Evolutionary conservation across 2,113 vertebrate genomes (phyloP), one percentile per base, ranked within the genome.

Genomic region (Bufo bufo): DNA sequence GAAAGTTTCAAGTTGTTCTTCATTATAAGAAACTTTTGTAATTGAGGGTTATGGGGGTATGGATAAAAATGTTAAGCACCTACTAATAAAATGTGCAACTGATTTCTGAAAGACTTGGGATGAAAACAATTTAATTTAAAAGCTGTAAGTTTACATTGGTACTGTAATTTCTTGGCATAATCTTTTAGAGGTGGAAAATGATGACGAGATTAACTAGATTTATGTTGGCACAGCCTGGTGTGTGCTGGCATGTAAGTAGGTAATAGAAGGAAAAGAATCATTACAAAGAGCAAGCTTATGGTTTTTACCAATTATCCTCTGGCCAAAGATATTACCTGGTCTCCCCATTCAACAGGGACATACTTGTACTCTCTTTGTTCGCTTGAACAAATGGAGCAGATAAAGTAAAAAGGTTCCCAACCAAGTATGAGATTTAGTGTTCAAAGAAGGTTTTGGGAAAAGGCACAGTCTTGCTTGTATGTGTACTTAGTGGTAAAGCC

Each of bases 41-140:
- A 84, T 84, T 84, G 74, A 61, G 81, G 82, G n/a, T 84, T 23
- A 65, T 49, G 20, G 80, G 82, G 82, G 6, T 49, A 63, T 66
- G 87, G 81, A 84, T 89, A 78, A 78, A 84, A 89, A 84, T 89
- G 87, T 88, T 77, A 88, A 77, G 20, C 80, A 12, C 59, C 78
- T 84, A 89, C 81, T 72, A 89, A 89, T 89, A 89, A 89, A 83
- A 89, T 69, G 82, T 84, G 87, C 81, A 89, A 84, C 82, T 84
- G 81, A 89, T 89, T 89, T 89, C 20, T 89, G 72, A 78, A 84
- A 59, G 72, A 78, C 81, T 89, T 77, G 6, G 80, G 87, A 84
- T 89, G 74, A 89, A 89, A 89, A 89, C 59, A 78, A 78, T 89
- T 78, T 89, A 84, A 89, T 89, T 89, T 89, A 89, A 89, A 89